These are phyloP conservation scores for Cynocephalus volans DNA, from an alignment of 2,113 vertebrate species.

Conservation along the genomic window DNA sequence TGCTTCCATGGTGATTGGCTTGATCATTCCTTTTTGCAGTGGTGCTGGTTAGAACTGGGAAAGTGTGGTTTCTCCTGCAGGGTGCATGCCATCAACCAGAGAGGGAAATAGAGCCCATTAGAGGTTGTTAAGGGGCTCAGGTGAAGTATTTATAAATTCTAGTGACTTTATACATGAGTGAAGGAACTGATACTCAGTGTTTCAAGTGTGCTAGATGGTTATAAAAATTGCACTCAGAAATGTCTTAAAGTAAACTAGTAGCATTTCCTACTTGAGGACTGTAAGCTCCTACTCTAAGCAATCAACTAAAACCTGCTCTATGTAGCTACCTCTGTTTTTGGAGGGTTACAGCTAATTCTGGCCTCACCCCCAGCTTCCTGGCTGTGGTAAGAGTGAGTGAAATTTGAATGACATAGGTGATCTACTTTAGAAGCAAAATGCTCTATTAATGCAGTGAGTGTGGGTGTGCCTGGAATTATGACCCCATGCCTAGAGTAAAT, in stretches of 20 bases:
- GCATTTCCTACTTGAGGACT: neutral
- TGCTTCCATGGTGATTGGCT: neutral
- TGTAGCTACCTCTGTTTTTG: neutral
- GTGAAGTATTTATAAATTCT: slow-evolving; percentile 3
- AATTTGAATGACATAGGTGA: slow-evolving; percentile 49
- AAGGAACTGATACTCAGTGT: neutral
- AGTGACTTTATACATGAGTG: neutral
- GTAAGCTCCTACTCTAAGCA: neutral
- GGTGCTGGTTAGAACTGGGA: neutral
- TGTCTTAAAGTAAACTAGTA: neutral
- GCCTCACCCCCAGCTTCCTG: slow-evolving; percentile 68
- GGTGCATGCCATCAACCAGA: neutral
- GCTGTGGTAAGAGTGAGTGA: slow-evolving; percentile 47
- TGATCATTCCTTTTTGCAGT: neutral
- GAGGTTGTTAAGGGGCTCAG: neutral
- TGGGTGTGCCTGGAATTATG: neutral
- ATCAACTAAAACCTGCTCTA: neutral
- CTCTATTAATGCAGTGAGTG: neutral
- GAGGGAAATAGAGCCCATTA: neutral
- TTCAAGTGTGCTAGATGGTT: neutral
- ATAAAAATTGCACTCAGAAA: neutral
- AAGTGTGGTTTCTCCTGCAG: neutral
- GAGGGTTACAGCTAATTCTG: slow-evolving; percentile 48
- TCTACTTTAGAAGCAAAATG: slow-evolving; percentile 69
- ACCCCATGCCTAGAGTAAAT: neutral